Evolutionary conservation across 2,113 vertebrate species (phyloP).

Genomic region (Pseudois nayaur): DNA sequence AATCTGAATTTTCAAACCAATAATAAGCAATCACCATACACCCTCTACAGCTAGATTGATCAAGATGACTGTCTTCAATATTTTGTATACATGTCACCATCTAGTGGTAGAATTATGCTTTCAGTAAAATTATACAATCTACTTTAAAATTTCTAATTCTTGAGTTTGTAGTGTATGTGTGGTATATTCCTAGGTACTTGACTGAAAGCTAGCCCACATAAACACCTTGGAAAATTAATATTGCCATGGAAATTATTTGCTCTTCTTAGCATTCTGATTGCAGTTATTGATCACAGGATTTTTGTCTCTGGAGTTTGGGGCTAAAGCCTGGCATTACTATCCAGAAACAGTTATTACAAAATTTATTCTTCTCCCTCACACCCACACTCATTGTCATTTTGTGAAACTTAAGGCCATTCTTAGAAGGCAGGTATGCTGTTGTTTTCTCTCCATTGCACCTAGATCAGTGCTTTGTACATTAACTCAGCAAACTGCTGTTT

Average conservation of each 20-base stretch:
- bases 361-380: neutral
- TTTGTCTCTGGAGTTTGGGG: neutral
- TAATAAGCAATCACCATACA: neutral
- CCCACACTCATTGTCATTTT: neutral
- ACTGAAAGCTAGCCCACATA: slow-evolving; percentile 7
- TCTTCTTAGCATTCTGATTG: neutral
- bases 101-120: slow-evolving; percentile 52
- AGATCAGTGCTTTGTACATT: neutral
- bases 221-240: slow-evolving; percentile 2
- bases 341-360: neutral
- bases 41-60: neutral
- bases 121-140: neutral
- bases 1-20: neutral
- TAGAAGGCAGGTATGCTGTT: neutral
- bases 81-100: slow-evolving; percentile 52
- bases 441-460: neutral
- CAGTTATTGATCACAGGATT: neutral
- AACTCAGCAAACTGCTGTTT: neutral
- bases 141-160: slow-evolving; percentile 2
- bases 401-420: neutral
- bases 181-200: neutral
- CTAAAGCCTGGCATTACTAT: neutral
- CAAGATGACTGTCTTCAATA: neutral
- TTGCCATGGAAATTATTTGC: neutral
- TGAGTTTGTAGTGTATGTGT: neutral